Evolutionary conservation across 2,113 vertebrate genomes (phyloP).

Genomic region (Fregetta grallaria): DNA sequence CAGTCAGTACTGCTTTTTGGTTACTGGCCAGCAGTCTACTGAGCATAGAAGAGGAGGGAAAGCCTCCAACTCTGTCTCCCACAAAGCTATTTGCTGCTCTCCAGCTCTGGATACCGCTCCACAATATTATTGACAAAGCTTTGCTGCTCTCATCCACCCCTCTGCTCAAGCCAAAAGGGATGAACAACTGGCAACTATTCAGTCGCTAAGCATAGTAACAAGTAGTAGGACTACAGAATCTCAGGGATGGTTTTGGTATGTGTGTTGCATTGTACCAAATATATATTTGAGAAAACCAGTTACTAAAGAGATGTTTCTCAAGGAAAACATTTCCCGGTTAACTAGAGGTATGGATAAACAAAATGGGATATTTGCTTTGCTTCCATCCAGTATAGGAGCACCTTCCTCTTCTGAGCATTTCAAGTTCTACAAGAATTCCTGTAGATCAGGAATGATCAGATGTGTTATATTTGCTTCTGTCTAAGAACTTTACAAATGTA

Average conservation of each 20-base stretch:
- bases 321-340: background rate
- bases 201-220: background rate
- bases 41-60: background rate
- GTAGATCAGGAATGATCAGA: background rate
- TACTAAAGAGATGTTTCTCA: background rate
- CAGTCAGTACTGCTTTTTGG: background rate
- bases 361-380: background rate
- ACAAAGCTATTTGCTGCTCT: background rate
- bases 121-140: background rate
- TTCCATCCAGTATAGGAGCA: background rate
- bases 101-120: background rate
- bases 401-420: background rate
- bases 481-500: background rate
- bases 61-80: background rate
- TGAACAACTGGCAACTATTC: background rate
- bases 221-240: background rate
- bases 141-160: background rate
- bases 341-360: background rate
- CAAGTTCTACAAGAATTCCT: background rate
- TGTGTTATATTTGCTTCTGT: background rate
- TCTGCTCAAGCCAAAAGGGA: background rate
- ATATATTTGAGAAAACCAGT: background rate
- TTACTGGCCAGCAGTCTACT: background rate
- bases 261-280: background rate
- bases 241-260: background rate